A percentile compares a stretch with the other conserved stretches of the same genome.
phyloP scores from a whole-genome alignment of 2,113 vertebrate species.

The Silurus glanis region DNA sequence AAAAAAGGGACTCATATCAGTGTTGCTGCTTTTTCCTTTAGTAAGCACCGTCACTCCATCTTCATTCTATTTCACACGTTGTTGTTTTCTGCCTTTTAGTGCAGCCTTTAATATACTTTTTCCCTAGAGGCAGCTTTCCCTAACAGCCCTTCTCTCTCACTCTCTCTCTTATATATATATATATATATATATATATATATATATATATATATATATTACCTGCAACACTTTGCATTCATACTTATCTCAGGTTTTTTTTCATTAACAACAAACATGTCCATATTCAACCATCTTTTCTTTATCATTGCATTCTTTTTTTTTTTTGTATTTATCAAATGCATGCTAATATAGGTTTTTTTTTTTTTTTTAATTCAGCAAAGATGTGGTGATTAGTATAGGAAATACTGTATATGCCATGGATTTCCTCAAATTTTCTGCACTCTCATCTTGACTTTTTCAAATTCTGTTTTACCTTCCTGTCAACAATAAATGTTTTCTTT shows the following conservation, averaged over 20 bases:
- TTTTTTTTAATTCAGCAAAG: background rate
- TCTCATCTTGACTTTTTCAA: background rate
- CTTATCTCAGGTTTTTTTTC: no score
- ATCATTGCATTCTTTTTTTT: no score
- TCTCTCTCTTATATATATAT: no score
- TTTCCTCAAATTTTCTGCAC: background rate
- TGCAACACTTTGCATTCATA: no score
- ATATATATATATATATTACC: no score
- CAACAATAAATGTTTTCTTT: conserved; percentile 2
- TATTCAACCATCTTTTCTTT: no score
- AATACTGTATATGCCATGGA: no score
- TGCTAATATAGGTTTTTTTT: no score
- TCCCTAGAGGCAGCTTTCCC: conserved; percentile 13
- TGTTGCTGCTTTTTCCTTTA: conserved; percentile 24
- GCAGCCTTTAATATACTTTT: conserved; percentile 28
- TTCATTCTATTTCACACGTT: conserved; percentile 26
- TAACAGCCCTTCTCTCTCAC: background rate
- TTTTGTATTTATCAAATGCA: no score
- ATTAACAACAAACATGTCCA: no score
- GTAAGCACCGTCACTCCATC: background rate
- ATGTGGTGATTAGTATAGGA: background rate
- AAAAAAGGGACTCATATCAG: conserved; percentile 9
- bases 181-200: no score
- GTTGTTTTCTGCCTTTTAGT: conserved; percentile 18
- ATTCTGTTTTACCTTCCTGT: conserved; percentile 13